Evolutionary conservation across 2,888 invertebrate genomes (phyloP).

Genomic region (Agriopis marginaria): DNA sequence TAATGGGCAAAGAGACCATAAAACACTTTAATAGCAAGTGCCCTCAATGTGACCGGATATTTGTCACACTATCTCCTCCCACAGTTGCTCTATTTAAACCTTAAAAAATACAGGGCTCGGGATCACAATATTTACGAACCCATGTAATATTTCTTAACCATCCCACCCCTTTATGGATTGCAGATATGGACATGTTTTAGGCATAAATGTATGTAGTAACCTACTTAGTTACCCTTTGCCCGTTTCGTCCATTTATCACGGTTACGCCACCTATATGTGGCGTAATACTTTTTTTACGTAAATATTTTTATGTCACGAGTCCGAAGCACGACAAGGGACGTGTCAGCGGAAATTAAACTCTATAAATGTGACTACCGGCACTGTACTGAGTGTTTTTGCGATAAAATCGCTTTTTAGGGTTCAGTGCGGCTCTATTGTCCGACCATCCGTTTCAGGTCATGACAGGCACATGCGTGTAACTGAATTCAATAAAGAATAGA

Average conservation of each 20-base stretch:
- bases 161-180: conserved; percentile 43
- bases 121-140: conserved; percentile 45
- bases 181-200: conserved; percentile 44
- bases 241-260: conserved; percentile 48
- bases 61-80: conserved; percentile 33
- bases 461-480: conserved; percentile 11
- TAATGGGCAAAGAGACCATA: conserved; percentile 26
- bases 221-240: conserved; percentile 46
- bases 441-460: conserved; percentile 3
- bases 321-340: conserved; percentile 44
- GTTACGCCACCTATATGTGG: conserved; percentile 48
- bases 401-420: conserved; percentile 31
- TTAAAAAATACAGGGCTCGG: conserved; percentile 37
- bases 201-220: conserved; percentile 43
- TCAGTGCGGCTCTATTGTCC: conserved; percentile 20
- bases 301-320: conserved; percentile 45
- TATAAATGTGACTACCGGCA: conserved; percentile 44
- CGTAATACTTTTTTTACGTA: conserved; percentile 48
- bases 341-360: conserved; percentile 52
- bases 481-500: conserved; percentile 15
- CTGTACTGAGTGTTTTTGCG: conserved; percentile 32
- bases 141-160: conserved; percentile 43
- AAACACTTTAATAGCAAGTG: conserved; percentile 37
- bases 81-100: conserved; percentile 37
- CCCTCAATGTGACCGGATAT: conserved; percentile 31